Conservation (phyloP, 2,797 vertebrate genomes). For the Enteromius unitaeniatus region DNA sequence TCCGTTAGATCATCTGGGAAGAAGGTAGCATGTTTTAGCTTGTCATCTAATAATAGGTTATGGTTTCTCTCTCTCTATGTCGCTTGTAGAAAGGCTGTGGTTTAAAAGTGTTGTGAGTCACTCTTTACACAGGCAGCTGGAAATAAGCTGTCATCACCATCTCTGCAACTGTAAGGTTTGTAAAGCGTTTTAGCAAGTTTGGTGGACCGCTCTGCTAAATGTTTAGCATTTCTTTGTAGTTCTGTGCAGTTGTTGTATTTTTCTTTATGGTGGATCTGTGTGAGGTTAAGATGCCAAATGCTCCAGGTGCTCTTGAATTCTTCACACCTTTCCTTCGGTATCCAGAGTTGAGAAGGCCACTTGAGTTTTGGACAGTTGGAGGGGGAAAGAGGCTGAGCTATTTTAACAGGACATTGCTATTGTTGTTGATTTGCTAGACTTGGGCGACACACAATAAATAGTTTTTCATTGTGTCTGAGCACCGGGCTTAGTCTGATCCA, state of each 20-base stretch:
- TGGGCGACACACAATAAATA: background rate
- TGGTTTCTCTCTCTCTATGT: background rate
- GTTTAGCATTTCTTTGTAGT: background rate
- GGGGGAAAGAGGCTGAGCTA: background rate
- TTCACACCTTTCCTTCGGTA: background rate
- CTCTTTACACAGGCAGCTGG: background rate
- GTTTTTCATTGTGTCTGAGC: background rate
- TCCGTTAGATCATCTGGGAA: background rate
- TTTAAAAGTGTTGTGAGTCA: background rate
- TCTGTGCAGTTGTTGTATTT: background rate
- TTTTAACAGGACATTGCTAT: background rate
- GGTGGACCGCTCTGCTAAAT: background rate
- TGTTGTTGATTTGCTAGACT: slow-evolving; percentile 4
- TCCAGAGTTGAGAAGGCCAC: background rate
- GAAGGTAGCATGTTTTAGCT: background rate
- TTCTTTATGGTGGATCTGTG: background rate
- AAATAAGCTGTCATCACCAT: background rate
- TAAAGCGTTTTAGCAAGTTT: background rate
- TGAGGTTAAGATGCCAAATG: background rate
- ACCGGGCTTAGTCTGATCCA: background rate
- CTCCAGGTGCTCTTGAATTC: background rate
- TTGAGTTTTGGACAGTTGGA: background rate
- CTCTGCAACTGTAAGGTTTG: background rate
- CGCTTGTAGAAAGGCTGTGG: background rate
- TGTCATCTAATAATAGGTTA: slow-evolving; percentile 9